These are phyloP conservation scores for Epinephelus fuscoguttatus DNA, from an alignment of 2,113 vertebrate species.

Conservation along the genomic window DNA sequence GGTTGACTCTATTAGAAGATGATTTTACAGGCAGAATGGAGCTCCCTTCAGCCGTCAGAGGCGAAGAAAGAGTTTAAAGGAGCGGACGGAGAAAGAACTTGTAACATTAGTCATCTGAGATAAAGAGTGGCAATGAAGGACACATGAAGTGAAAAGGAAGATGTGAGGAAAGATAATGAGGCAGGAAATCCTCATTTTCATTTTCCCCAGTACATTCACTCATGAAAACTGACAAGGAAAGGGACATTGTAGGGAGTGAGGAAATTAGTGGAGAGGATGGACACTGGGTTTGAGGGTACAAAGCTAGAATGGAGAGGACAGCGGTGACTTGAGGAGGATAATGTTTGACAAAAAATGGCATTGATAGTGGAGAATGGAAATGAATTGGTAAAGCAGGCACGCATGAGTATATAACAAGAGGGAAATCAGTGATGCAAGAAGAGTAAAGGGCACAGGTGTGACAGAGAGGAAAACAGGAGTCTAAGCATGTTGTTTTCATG, in stretches of 20 bases:
- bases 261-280: neutral
- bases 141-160: conserved; percentile 1
- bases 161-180: conserved; percentile 23
- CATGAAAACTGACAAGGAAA: conserved; percentile 1
- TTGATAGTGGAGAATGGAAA: neutral
- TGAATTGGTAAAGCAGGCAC: neutral
- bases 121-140: conserved; percentile 17
- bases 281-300: neutral
- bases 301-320: neutral
- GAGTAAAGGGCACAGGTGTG: neutral
- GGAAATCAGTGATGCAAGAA: neutral
- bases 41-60: conserved; percentile 11
- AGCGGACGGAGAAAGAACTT: neutral
- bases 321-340: neutral
- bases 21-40: conserved; percentile 27
- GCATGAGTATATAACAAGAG: neutral
- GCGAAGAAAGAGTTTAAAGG: conserved; percentile 1
- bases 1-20: conserved; percentile 25
- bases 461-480: neutral
- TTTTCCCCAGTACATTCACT: neutral
- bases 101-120: conserved; percentile 22
- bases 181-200: conserved; percentile 16
- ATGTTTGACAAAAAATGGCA: conserved; percentile 4
- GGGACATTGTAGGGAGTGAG: neutral
- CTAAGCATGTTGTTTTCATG: too few relatives aligned